Evolutionary conservation across 2,797 vertebrate species (phyloP).

Genomic region (Sphenopsis melanotis): DNA sequence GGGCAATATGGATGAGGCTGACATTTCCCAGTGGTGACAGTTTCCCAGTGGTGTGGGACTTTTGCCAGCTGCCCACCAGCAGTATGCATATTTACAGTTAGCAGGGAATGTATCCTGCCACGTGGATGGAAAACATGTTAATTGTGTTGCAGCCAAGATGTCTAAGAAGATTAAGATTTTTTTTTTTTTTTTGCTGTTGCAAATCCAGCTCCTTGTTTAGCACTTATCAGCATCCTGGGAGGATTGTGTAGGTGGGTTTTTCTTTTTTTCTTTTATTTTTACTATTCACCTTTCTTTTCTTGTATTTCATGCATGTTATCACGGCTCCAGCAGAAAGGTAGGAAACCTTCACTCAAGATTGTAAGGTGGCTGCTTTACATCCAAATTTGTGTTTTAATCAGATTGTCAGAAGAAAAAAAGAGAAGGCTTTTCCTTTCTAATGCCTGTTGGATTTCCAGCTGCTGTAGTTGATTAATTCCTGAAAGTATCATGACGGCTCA

Average conservation of each 20-base stretch:
- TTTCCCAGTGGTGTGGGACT: neutral
- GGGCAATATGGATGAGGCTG: neutral
- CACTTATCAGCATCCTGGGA: conserved; percentile 1
- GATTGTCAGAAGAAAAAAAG: neutral
- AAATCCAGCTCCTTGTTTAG: conserved; percentile 25
- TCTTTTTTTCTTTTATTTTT: neutral
- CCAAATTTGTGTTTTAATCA: neutral
- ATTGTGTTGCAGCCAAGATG: conserved; percentile 26
- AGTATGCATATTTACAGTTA: neutral
- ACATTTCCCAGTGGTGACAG: neutral
- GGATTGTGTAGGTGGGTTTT: neutral
- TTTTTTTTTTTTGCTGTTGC: neutral
- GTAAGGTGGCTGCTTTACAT: neutral
- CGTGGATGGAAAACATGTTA: conserved; percentile 7
- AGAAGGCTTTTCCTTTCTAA: neutral
- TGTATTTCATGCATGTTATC: neutral
- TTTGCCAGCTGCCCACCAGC: conserved; percentile 1
- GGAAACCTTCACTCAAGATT: neutral
- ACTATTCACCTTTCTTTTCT: conserved; percentile 27
- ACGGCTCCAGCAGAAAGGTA: neutral
- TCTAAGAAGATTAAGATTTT: conserved; percentile 1
- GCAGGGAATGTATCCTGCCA: conserved; percentile 5
- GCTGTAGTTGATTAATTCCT: neutral
- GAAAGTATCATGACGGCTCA: neutral
- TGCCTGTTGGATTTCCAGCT: neutral